A percentile compares a stretch with the other conserved stretches of the same genome.
phyloP scores from a whole-genome alignment of 2,113 vertebrate genomes.

The Mastomys natalensis region DNA sequence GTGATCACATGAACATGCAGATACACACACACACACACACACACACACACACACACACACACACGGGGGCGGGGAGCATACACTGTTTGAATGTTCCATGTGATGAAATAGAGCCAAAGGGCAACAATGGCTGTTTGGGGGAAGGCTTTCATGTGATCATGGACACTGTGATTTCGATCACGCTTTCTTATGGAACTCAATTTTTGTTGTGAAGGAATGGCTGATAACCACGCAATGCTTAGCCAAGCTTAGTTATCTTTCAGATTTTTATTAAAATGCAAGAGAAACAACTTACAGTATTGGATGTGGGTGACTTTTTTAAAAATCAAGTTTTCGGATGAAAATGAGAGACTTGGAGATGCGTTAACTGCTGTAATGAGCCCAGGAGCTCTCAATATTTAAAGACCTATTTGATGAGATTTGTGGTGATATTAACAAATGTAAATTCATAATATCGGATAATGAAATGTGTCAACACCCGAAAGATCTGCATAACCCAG shows the following conservation, averaged over 20 bases:
- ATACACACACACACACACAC: neutral
- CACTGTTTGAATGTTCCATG: neutral
- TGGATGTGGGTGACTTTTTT: neutral
- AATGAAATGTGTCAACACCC: constrained; percentile 32
- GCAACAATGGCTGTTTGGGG: neutral
- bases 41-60: neutral
- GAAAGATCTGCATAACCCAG: neutral
- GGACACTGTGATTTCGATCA: neutral
- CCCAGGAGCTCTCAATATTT: constrained; percentile 15
- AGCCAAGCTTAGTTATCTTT: neutral
- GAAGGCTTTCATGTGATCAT: neutral
- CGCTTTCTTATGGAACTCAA: neutral
- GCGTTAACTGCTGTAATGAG: neutral
- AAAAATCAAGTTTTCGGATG: constrained; percentile 16
- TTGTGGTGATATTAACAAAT: constrained; percentile 30
- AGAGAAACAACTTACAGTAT: neutral
- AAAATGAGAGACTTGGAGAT: constrained; percentile 40
- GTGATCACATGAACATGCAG: neutral
- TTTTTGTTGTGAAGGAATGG: neutral
- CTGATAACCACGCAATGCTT: neutral
- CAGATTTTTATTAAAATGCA: neutral
- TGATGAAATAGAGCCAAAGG: neutral
- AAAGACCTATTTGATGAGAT: constrained; percentile 9
- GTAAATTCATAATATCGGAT: neutral
- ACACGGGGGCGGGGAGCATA: no score